Percentiles rank a stretch among this genome's conserved stretches.
Conservation (phyloP, 2,797 vertebrate species). For the Ctenochaetus hawaiiensis region DNA sequence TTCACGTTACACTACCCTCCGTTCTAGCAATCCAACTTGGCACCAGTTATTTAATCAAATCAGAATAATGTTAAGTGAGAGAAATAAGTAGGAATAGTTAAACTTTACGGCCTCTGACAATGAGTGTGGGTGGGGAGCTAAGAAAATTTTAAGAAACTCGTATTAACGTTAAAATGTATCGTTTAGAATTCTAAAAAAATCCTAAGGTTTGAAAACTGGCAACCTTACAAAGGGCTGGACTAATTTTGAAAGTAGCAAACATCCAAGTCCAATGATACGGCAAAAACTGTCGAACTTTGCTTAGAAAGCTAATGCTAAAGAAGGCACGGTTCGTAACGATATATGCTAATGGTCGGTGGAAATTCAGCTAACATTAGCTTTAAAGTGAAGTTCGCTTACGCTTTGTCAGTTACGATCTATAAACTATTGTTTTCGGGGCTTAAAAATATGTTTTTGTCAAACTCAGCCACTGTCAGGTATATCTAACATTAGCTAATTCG, state of each 20-base stretch:
- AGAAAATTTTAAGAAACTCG: no score
- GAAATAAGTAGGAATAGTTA: not conserved
- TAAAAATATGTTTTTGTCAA: not conserved
- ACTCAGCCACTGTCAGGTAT: accelerated
- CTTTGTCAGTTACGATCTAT: accelerated
- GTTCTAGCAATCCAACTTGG: not conserved
- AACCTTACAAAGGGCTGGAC: accelerated
- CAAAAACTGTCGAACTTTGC: not conserved
- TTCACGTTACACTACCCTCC: not conserved
- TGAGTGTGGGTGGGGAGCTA: constrained; percentile 8
- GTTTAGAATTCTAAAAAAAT: not conserved
- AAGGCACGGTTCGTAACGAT: not conserved
- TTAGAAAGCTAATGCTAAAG: not conserved
- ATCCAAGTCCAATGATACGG: not conserved
- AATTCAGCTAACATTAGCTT: constrained; percentile 43
- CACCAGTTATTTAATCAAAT: not conserved
- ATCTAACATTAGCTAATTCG: not conserved
- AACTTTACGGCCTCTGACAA: constrained; percentile 22
- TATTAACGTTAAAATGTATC: no score
- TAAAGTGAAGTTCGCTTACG: not conserved
- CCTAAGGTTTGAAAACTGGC: not conserved
- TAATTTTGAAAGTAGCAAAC: not conserved
- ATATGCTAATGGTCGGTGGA: not conserved
- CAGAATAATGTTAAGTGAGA: not conserved
- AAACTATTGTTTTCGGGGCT: no score